Conservation (phyloP, 2,797 vertebrate species). For the Agapornis canus region DNA sequence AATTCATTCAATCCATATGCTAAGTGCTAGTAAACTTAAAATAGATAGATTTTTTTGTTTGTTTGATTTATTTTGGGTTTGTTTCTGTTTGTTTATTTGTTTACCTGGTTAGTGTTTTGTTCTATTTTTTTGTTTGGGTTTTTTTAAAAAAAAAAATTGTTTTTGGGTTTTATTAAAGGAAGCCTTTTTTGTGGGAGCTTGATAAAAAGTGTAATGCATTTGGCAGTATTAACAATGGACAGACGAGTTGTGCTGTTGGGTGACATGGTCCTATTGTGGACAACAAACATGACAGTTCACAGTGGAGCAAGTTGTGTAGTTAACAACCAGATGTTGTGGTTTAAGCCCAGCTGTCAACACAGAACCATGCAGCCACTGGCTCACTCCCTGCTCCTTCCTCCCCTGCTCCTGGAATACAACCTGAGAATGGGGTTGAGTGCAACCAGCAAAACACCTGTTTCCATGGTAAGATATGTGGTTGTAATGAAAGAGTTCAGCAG, state of each 20-base stretch:
- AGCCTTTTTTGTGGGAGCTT: not conserved
- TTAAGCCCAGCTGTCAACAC: not conserved
- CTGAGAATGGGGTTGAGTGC: not conserved
- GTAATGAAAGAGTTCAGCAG: not conserved
- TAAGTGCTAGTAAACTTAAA: not conserved
- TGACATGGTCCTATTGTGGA: not conserved
- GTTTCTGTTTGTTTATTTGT: not conserved
- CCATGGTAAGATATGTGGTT: not conserved
- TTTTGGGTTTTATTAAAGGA: not conserved
- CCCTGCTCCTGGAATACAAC: not conserved
- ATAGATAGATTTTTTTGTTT: not conserved
- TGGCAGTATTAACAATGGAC: not conserved
- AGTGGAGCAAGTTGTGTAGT: not conserved
- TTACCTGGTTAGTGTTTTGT: not conserved
- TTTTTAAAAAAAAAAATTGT: accelerated
- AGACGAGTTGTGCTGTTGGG: not conserved
- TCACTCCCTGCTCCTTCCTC: not conserved
- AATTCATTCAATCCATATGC: not conserved
- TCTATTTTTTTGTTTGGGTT: not conserved
- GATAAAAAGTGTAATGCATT: not conserved
- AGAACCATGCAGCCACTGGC: not conserved
- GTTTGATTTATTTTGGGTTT: not conserved
- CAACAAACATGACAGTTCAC: not conserved
- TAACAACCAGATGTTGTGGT: not conserved
- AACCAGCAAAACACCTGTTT: not conserved